Conservation (phyloP, 2,888 invertebrate species). For the Eupithecia insigniata region DNA sequence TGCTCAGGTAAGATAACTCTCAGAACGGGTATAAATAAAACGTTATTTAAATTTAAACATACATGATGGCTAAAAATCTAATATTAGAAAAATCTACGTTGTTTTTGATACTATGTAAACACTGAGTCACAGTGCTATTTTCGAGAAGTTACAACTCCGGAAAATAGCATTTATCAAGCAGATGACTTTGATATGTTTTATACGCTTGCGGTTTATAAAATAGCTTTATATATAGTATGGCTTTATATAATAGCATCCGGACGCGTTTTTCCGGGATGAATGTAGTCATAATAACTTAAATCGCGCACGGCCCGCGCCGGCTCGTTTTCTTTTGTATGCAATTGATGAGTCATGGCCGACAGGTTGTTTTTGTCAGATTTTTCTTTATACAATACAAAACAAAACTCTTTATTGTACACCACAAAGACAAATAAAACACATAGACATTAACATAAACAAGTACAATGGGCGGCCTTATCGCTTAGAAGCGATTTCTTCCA, state of each 20-base stretch:
- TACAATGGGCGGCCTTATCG: too few species aligned
- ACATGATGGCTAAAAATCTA: not conserved
- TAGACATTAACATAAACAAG: too few species aligned
- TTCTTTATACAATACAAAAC: too few species aligned
- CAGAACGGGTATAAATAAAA: not conserved
- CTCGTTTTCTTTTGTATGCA: too few species aligned
- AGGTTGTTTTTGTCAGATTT: too few species aligned
- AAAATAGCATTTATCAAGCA: not conserved
- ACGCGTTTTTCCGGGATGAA: not conserved
- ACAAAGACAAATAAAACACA: too few species aligned
- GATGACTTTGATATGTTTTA: not conserved
- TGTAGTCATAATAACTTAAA: not conserved
- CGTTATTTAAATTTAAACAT: not conserved
- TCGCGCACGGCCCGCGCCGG: too few species aligned
- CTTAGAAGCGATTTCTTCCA: too few species aligned
- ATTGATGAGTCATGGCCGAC: too few species aligned
- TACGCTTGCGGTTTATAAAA: not conserved
- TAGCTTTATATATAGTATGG: too few species aligned
- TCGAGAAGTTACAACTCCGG: not conserved
- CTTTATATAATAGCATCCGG: not conserved
- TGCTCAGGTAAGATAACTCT: constrained; percentile 11
- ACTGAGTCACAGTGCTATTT: not conserved
- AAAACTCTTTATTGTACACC: too few species aligned
- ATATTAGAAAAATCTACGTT: not conserved
- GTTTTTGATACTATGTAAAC: not conserved